Percentiles rank a stretch among this genome's conserved stretches.
phyloP scores from a whole-genome alignment of 1,140 invertebrate genomes.

The Oryctes rhinoceros region DNA sequence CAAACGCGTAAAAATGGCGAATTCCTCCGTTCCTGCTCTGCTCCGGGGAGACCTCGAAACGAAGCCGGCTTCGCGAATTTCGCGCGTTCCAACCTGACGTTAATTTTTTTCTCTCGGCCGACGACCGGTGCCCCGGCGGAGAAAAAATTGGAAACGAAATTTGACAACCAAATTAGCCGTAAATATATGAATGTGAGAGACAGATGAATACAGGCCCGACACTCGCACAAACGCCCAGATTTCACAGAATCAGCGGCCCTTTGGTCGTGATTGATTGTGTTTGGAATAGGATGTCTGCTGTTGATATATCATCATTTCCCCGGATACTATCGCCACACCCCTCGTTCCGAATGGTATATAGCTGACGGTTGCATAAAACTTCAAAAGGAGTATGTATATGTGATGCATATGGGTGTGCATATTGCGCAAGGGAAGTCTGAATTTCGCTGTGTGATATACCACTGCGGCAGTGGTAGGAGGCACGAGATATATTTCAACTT shows the following conservation, averaged over 20 bases:
- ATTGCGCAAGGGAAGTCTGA: too few species aligned
- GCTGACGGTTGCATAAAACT: not conserved
- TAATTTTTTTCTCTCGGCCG: not conserved
- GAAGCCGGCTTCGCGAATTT: not conserved
- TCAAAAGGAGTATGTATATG: not conserved
- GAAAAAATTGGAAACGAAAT: slow-evolving; percentile 35
- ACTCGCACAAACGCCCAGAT: not conserved
- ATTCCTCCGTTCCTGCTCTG: not conserved
- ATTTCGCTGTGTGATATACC: too few species aligned
- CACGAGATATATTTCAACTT: too few species aligned
- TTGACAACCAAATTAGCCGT: slow-evolving; percentile 33
- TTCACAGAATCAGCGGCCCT: not conserved
- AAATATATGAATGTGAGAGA: slow-evolving; percentile 27
- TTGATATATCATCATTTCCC: slow-evolving; percentile 22
- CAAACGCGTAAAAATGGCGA: not conserved
- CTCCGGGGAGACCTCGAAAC: not conserved
- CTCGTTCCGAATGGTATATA: not conserved
- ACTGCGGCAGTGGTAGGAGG: too few species aligned
- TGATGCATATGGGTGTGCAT: too few species aligned
- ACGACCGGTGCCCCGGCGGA: not conserved
- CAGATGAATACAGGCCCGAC: slow-evolving; percentile 23
- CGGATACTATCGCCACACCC: not conserved
- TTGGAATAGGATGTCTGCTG: not conserved
- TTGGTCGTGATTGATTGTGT: slow-evolving; percentile 9
- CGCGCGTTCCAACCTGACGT: not conserved